Evolutionary conservation across 2,888 invertebrate species (phyloP).

Genomic region (Eristalis pertinax): DNA sequence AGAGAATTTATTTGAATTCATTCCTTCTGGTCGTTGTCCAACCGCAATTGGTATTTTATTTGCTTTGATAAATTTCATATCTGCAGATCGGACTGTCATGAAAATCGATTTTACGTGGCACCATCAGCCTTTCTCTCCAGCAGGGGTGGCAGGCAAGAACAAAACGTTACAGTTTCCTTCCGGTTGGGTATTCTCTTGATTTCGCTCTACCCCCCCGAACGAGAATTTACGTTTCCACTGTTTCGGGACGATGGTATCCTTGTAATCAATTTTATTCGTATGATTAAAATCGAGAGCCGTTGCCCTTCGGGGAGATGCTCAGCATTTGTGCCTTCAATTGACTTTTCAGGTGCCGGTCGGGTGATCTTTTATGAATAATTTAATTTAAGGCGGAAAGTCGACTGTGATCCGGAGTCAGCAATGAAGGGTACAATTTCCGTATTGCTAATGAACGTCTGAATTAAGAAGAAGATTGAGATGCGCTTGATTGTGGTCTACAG

Average conservation of each 20-base stretch:
- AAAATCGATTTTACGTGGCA: constrained; percentile 41
- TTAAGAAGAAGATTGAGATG: too few relatives aligned
- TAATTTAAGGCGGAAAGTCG: constrained; percentile 38
- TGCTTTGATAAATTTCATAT: constrained; percentile 55
- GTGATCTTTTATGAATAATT: constrained; percentile 51
- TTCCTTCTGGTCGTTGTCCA: background rate
- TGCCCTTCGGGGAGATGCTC: constrained; percentile 23
- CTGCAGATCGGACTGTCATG: constrained; percentile 7
- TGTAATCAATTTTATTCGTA: constrained; percentile 51
- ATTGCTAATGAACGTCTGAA: too few relatives aligned
- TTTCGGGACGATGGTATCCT: constrained; percentile 14
- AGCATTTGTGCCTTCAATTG: constrained; percentile 3
- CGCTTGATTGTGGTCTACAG: too few relatives aligned
- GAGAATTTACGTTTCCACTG: background rate
- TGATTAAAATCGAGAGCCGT: constrained; percentile 58
- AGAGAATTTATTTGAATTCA: constrained; percentile 38
- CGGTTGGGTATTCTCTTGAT: constrained; percentile 10
- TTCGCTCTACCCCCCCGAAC: constrained; percentile 22
- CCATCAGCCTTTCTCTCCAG: constrained; percentile 14
- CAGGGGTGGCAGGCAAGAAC: constrained; percentile 29
- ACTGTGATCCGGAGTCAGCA: constrained; percentile 14
- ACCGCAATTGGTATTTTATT: constrained; percentile 34
- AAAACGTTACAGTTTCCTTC: constrained; percentile 35
- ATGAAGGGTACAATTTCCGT: background rate
- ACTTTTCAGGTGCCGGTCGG: constrained; percentile 37